Base-by-base conservation (phyloP, 2,797 vertebrate species). In the Acanthurus lineatus region DNA sequence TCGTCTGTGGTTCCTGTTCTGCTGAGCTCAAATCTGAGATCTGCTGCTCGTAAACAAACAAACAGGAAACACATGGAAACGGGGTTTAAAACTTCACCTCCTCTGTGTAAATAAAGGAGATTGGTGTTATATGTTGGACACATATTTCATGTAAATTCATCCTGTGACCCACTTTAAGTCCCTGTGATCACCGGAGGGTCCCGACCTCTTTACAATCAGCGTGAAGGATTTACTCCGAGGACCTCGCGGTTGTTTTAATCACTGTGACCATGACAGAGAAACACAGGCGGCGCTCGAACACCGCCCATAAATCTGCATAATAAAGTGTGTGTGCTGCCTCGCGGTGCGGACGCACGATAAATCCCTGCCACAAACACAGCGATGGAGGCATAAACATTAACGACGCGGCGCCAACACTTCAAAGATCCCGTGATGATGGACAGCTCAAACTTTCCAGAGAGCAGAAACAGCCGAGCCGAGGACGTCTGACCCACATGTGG, bases 251-350 rank as follows among this genome's bases (percentile, higher is more conserved):
- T 1, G 8, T 60, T 70, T 20, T 59, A 49, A 58, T 53, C 57
- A 63, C 66, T n/a, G 22, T 20, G 58, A 38, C 70, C 0, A 2
- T 40, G 66, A 74, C 49, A 0, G 62, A 59, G 45, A 53, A 79
- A 35, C 42, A 25, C 51, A 56, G 73, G 58, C 62, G n/a, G 28
- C 45, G 28, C 66, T 64, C 42, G 28, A 73, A 49, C 51, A 20
- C 38, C 47, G 45, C 64, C 64, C 64, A 54, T 91, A 85, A 91
- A 89, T 88, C 86, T 72, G 28, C 17, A 45, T 10, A 51, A 61
- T 56, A 58, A 82, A 63, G 65, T 48, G n/a, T 54, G 42, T 38
- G 35, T 42, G 38, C 56, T 2, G 62, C 44, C n/a, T 14, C 0
- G 16, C 12, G 42, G 15, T 11, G 3, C 16, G 0, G 56, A 6